These are phyloP conservation scores for Chitala chitala DNA, from an alignment of 2,113 vertebrate species.

Conservation along the genomic window DNA sequence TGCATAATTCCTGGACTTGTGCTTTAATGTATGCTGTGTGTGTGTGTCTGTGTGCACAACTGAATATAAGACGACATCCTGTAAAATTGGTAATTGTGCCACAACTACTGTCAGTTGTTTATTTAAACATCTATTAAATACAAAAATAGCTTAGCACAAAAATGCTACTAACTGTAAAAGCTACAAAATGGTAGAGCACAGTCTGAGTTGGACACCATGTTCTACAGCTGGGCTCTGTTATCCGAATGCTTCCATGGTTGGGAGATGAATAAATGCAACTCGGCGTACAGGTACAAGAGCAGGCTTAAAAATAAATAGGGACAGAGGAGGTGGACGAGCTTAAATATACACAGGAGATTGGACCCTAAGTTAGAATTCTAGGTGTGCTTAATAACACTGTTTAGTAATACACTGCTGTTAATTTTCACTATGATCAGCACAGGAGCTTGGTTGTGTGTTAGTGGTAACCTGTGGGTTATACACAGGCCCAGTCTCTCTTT, in stretches of 20 bases:
- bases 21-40: too few species aligned
- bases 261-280: conserved; percentile 23
- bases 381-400: not conserved
- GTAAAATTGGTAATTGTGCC: too few species aligned
- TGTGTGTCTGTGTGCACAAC: too few species aligned
- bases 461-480: not conserved
- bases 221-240: not conserved
- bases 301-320: conserved; percentile 18
- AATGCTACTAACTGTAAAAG: not conserved
- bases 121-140: conserved; percentile 20
- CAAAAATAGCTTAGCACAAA: not conserved
- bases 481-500: not conserved
- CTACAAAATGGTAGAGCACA: not conserved
- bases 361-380: not conserved
- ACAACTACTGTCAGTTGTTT: conserved; percentile 11
- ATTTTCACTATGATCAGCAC: not conserved
- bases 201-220: too few species aligned
- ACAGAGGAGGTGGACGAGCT: not conserved
- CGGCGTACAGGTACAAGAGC: conserved; percentile 13
- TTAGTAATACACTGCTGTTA: not conserved
- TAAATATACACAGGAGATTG: not conserved
- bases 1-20: conserved; percentile 12
- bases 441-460: conserved; percentile 44
- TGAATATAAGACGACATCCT: too few species aligned
- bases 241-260: conserved; percentile 29